These are phyloP conservation scores for Carpatolechia fugitivella DNA, from an alignment of 2,888 invertebrate species.

Conservation along the genomic window DNA sequence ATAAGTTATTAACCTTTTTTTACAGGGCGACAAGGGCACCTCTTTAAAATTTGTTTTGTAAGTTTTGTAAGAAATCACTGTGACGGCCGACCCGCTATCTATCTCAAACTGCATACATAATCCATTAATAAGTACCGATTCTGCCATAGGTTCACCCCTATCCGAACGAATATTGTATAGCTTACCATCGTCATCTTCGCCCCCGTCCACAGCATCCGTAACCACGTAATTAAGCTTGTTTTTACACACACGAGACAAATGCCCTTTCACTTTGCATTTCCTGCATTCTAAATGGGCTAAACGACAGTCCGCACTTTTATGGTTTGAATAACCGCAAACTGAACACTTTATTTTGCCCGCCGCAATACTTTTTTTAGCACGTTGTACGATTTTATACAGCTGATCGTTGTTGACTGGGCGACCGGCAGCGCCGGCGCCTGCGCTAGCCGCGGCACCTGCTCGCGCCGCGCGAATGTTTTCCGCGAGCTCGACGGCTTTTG, in stretches of 20 bases:
- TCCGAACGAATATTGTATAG: not conserved
- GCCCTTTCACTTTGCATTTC: slow-evolving; percentile 20
- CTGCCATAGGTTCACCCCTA: not conserved
- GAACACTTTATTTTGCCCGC: slow-evolving; percentile 8
- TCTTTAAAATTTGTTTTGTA: slow-evolving; percentile 21
- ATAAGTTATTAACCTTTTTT: slow-evolving; percentile 20
- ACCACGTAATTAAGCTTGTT: slow-evolving; percentile 9
- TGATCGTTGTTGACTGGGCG: too few relatives aligned
- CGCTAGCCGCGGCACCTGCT: not conserved
- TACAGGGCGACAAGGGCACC: slow-evolving; percentile 20
- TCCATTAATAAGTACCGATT: not conserved
- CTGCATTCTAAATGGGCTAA: slow-evolving; percentile 18
- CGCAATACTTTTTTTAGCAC: not conserved
- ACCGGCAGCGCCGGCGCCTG: not conserved
- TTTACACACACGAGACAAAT: slow-evolving; percentile 20
- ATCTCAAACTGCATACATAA: slow-evolving; percentile 15
- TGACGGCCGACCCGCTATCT: slow-evolving; percentile 26
- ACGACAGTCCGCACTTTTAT: slow-evolving; percentile 15
- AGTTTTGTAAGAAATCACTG: slow-evolving; percentile 19
- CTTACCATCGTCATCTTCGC: slow-evolving; percentile 9
- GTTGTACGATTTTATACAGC: not conserved
- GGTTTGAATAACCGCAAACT: slow-evolving; percentile 17
- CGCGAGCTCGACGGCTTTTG: not conserved
- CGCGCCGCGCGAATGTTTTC: not conserved
- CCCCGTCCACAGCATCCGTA: not conserved